These are phyloP conservation scores for Empidonax traillii DNA, from an alignment of 2,113 vertebrate genomes.

Conservation along the genomic window DNA sequence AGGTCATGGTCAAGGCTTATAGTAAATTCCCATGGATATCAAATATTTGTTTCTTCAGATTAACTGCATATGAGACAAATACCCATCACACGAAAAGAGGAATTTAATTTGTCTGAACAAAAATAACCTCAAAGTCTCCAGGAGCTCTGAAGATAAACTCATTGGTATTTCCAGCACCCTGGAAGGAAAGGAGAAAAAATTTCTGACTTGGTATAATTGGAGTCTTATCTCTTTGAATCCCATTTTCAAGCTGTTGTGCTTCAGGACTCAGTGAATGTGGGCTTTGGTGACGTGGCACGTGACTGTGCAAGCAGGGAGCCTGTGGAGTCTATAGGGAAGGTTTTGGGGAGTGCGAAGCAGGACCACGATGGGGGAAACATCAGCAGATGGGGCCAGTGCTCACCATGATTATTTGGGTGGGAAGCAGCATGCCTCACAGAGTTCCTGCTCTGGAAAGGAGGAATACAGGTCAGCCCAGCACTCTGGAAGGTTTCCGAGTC, in stretches of 20 bases:
- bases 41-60: background rate
- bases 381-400: background rate
- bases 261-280: background rate
- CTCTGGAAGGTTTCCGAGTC: background rate
- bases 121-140: background rate
- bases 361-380: accelerated
- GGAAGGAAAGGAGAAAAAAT: background rate
- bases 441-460: background rate
- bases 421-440: background rate
- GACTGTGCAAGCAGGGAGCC: background rate
- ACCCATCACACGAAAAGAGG: background rate
- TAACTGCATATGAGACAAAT: background rate
- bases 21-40: background rate
- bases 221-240: background rate
- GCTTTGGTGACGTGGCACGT: accelerated
- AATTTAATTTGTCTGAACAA: background rate
- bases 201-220: background rate
- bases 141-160: background rate
- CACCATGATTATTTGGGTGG: background rate
- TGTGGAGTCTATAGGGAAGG: background rate
- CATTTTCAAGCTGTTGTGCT: background rate
- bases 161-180: background rate
- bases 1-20: background rate
- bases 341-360: background rate
- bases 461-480: background rate